Base-by-base conservation (phyloP, 2,113 vertebrate genomes). In the Centropus unirufus region DNA sequence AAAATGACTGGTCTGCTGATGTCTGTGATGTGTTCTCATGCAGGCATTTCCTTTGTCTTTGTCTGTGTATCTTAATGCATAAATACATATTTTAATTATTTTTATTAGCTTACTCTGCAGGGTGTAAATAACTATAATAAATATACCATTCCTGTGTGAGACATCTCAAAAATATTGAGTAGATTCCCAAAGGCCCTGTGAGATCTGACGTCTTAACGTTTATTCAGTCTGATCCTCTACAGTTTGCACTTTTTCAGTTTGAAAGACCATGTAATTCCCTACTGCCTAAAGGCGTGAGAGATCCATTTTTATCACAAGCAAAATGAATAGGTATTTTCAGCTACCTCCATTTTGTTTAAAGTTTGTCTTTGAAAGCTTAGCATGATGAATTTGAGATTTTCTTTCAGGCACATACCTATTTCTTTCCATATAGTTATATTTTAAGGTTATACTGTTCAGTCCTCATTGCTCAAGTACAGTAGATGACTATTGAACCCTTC, bases 321-420 rank as follows among this genome's bases (percentile, higher is more conserved):
- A 95, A 97, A 96, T 95, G 76, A 97, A 95, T 77, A 96, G 83
- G 67, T 96, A 96, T 94, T 93, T 96, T 90, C 90, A 94, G 62
- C 49, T 91, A 39, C 64, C 57, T 97, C 83, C 73, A 76, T 95
- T 96, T 97, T 92, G 87, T 93, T 95, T 92, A 95, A 96, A 95
- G 94, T 96, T 95, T 85, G 89, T 58, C 84, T 95, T 93, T 95
- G 89, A 95, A 97, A 90, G 27, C 52, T 75, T 81, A 49, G 85
- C 54, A 68, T 89, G 93, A 92, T 87, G 80, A 89, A 79, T 93
- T 94, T 85, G 69, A 96, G 58, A 91, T 59, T 96, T 93, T n/a
- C 46, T 90, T 82, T 95, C 22, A 93, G 81, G 69, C 70, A 64
- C 62, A 69, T 75, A 34, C 40, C 66, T 81, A 61, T 83, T 93